Conservation (phyloP, 2,888 invertebrate species). For the Phragmatobia fuliginosa region DNA sequence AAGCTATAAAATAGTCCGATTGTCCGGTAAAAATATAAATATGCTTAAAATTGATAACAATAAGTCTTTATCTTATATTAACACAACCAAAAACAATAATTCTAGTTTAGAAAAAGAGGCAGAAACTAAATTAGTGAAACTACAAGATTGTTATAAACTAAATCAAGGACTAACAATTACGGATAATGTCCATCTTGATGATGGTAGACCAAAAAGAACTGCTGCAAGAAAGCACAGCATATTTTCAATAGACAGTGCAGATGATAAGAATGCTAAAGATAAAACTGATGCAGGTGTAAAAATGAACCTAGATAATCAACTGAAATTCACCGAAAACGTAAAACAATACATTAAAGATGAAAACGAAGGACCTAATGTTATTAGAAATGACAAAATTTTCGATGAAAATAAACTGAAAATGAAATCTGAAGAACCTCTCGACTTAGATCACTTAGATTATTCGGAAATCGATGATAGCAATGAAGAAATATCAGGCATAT, state of each 20-base stretch:
- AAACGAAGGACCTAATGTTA: conserved; percentile 42
- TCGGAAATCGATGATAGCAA: conserved; percentile 10
- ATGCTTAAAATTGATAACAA: conserved; percentile 53
- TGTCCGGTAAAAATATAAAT: conserved; percentile 60
- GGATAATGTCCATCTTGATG: background rate
- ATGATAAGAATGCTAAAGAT: background rate
- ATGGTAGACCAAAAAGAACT: conserved; percentile 12
- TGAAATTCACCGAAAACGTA: conserved; percentile 19
- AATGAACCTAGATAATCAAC: conserved; percentile 10
- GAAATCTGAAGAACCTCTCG: conserved; percentile 43
- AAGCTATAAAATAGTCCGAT: conserved; percentile 55
- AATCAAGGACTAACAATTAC: conserved; percentile 3
- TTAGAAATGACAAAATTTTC: conserved; percentile 43
- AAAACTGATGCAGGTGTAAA: background rate
- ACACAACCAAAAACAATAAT: conserved; percentile 15
- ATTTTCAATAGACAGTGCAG: conserved; percentile 9
- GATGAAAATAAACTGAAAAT: conserved; percentile 51
- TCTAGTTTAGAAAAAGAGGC: conserved; percentile 5
- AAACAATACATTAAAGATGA: background rate
- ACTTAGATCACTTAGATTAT: conserved; percentile 33
- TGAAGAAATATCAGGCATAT: conserved; percentile 2
- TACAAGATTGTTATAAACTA: conserved; percentile 15
- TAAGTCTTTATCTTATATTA: conserved; percentile 36
- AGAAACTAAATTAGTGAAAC: conserved; percentile 29
- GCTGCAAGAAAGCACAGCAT: conserved; percentile 9